phyloP scores from a whole-genome alignment of 2,888 invertebrate genomes.

The Rotaria macrura region DNA sequence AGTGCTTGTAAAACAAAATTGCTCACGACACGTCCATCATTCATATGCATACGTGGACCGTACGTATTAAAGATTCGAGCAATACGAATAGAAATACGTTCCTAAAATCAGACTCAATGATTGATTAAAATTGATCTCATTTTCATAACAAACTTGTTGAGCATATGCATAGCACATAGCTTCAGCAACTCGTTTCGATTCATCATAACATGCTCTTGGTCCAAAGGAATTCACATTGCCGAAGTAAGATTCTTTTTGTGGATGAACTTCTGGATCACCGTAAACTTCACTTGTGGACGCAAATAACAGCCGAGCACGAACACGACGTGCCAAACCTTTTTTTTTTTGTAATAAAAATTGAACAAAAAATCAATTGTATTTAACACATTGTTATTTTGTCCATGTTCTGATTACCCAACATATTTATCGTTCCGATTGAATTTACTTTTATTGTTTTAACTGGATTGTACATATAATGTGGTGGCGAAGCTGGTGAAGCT shows the following conservation, averaged over 20 bases:
- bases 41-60: constrained; percentile 96
- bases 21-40: constrained; percentile 92
- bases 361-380: too few relatives aligned
- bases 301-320: constrained; percentile 79
- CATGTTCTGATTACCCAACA: constrained; percentile 50
- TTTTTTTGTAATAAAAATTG: too few relatives aligned
- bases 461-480: constrained; percentile 98
- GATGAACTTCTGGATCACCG: constrained; percentile 90
- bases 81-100: constrained; percentile 82
- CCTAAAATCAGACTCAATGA: constrained; percentile 53
- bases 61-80: constrained; percentile 98
- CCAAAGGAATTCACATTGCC: constrained; percentile 94
- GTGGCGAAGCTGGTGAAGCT: constrained; percentile 95
- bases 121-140: background rate
- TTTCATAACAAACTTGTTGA: constrained; percentile 57
- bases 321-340: constrained; percentile 66
- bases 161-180: constrained; percentile 89
- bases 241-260: constrained; percentile 95
- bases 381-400: too few relatives aligned
- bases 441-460: constrained; percentile 99
- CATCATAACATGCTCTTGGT: constrained; percentile 85
- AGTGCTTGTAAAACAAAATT: constrained; percentile 95
- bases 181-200: constrained; percentile 96
- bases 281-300: constrained; percentile 98
- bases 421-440: constrained; percentile 65